A percentile compares a stretch with the other conserved stretches of the same genome.
These are phyloP conservation scores for Enteromius afrohamiltoni DNA, from an alignment of 2,797 vertebrate genomes.

Conservation along the genomic window DNA sequence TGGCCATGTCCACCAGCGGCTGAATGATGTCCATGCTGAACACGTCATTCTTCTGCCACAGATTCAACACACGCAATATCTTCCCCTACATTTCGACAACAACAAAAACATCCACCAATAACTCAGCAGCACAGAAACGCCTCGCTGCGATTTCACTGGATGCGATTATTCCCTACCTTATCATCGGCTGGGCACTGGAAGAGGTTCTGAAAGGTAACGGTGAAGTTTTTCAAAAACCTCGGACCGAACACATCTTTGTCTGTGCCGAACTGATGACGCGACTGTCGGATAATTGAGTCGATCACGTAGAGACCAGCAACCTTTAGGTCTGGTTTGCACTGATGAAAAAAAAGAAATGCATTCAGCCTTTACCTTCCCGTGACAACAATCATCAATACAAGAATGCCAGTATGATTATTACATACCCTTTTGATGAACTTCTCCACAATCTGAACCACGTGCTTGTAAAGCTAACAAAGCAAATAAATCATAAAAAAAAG, in stretches of 20 bases:
- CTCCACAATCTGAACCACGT: constrained; percentile 98
- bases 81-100: constrained; percentile 81
- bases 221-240: constrained; percentile 96
- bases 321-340: constrained; percentile 98
- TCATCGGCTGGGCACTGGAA: constrained; percentile 93
- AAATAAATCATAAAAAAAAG: background rate
- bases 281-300: constrained; percentile 97
- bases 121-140: background rate
- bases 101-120: background rate
- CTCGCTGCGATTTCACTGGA: background rate
- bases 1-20: constrained; percentile 93
- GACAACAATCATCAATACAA: background rate
- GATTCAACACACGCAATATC: constrained; percentile 93
- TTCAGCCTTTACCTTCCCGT: background rate
- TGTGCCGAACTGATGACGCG: constrained; percentile 96
- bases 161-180: constrained; percentile 78
- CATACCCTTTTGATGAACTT: constrained; percentile 98
- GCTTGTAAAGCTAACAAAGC: constrained; percentile 90
- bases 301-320: constrained; percentile 96
- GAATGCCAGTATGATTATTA: background rate
- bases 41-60: constrained; percentile 98
- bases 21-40: constrained; percentile 97
- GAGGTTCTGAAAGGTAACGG: constrained; percentile 94
- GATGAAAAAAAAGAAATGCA: constrained; percentile 25
- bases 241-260: constrained; percentile 98